A percentile compares a stretch with the other conserved stretches of the same genome.
These are phyloP conservation scores for Tragelaphus strepsiceros DNA, from an alignment of 2,113 vertebrate genomes.

Conservation along the genomic window DNA sequence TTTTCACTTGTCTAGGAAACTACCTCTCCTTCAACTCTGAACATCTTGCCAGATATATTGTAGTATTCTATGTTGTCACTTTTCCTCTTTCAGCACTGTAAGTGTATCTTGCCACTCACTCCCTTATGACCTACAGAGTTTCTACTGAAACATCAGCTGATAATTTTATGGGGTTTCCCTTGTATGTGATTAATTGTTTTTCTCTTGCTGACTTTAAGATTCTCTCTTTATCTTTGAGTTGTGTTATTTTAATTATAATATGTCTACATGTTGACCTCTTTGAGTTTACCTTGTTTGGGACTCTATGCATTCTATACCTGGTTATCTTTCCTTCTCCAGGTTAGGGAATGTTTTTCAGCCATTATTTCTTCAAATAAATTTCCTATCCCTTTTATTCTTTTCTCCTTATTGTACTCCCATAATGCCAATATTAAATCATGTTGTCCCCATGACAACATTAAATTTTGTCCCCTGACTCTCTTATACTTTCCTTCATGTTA, in stretches of 20 bases:
- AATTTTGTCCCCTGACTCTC: not conserved
- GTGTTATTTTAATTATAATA: not conserved
- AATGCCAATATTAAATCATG: not conserved
- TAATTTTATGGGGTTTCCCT: not conserved
- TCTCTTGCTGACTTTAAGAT: not conserved
- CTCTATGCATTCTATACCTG: not conserved
- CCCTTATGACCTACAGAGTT: not conserved
- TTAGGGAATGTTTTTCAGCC: not conserved
- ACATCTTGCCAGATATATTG: not conserved
- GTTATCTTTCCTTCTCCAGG: not conserved
- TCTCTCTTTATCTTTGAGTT: not conserved
- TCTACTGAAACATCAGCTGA: not conserved
- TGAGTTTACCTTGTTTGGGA: not conserved
- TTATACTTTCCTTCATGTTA: not conserved
- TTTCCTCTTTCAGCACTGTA: not conserved
- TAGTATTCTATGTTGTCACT: fast-evolving
- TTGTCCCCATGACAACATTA: too few species aligned
- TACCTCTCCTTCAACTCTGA: not conserved
- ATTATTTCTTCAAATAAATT: not conserved
- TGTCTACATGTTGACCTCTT: not conserved
- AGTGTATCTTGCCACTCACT: not conserved
- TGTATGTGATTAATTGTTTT: not conserved
- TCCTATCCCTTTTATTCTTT: not conserved
- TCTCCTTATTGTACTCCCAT: not conserved
- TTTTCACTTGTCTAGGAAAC: not conserved